Evolutionary conservation across 2,797 vertebrate genomes (phyloP).

Genomic region (Pogonophryne albipinna): DNA sequence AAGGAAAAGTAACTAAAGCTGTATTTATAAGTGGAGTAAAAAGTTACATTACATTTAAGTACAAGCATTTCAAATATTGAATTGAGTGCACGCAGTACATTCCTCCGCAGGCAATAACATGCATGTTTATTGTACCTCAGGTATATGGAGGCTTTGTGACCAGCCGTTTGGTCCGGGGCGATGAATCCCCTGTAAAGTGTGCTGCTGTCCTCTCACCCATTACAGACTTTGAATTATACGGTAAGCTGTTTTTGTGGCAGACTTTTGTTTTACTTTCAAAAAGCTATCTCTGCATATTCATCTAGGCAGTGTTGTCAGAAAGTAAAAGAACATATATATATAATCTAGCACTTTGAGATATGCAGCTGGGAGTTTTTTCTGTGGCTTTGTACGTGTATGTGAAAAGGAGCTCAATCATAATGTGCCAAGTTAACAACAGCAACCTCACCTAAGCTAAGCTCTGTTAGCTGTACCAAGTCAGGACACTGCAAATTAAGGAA

Average conservation of each 20-base stretch:
- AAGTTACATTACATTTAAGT: not conserved
- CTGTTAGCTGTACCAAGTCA: constrained; percentile 26
- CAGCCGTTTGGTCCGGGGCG: constrained; percentile 90
- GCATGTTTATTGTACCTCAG: constrained; percentile 74
- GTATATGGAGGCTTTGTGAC: constrained; percentile 96
- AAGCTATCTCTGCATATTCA: constrained; percentile 1
- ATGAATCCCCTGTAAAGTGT: constrained; percentile 88
- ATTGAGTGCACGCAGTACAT: not conserved
- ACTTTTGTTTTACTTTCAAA: constrained; percentile 4
- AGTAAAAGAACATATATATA: constrained; percentile 11
- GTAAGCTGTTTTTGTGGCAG: constrained; percentile 77
- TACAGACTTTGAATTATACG: constrained; percentile 95
- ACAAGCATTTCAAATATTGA: no score
- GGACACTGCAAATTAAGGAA: constrained; percentile 69
- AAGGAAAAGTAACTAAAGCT: not conserved
- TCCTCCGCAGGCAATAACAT: constrained; percentile 5
- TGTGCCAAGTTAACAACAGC: constrained; percentile 24
- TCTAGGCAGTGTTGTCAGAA: not conserved
- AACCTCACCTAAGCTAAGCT: constrained; percentile 22
- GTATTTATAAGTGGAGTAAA: not conserved
- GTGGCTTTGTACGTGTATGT: constrained; percentile 10
- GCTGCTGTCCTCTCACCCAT: constrained; percentile 95
- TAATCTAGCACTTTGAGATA: constrained; percentile 27
- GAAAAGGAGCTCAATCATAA: constrained; percentile 36
- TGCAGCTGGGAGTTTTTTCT: constrained; percentile 8